Evolutionary conservation across 2,888 invertebrate species (phyloP).

Genomic region (Pterobdella sp.): DNA sequence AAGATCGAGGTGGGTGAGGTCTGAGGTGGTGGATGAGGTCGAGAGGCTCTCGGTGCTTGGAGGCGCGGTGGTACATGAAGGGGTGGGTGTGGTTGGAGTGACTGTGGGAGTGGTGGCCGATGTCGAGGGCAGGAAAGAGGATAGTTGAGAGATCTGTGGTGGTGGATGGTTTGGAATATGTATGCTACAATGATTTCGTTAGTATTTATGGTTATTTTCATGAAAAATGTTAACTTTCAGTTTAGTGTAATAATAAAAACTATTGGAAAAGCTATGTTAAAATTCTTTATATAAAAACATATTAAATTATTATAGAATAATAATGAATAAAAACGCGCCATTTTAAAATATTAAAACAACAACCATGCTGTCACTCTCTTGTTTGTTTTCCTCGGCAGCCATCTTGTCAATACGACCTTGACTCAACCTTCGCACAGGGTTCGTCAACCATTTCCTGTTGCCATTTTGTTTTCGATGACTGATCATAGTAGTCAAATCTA

Average conservation of each 20-base stretch:
- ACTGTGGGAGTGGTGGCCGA: neutral
- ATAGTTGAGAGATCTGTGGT: neutral
- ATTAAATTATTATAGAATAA: no score
- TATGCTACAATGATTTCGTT: neutral
- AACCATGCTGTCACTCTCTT: neutral
- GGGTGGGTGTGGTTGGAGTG: neutral
- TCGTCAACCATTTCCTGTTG: conserved; percentile 76
- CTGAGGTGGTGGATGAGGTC: neutral
- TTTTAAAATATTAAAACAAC: neutral
- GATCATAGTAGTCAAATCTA: neutral
- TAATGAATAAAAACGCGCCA: neutral
- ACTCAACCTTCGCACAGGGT: conserved; percentile 75
- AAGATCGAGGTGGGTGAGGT: conserved; percentile 10
- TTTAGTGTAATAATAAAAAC: no score
- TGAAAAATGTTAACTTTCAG: no score
- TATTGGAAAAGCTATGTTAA: no score
- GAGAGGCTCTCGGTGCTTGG: neutral
- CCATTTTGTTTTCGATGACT: neutral
- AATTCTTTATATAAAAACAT: no score
- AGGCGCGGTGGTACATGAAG: no score
- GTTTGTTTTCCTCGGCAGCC: conserved; percentile 7
- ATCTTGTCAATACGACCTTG: conserved; percentile 75
- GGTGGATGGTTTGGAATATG: neutral
- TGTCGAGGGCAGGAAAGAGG: neutral
- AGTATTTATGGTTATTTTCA: neutral